Evolutionary conservation across 2,797 vertebrate species (phyloP), one percentile per base, ranked within the genome.

Genomic region (Echeneis naucrates): DNA sequence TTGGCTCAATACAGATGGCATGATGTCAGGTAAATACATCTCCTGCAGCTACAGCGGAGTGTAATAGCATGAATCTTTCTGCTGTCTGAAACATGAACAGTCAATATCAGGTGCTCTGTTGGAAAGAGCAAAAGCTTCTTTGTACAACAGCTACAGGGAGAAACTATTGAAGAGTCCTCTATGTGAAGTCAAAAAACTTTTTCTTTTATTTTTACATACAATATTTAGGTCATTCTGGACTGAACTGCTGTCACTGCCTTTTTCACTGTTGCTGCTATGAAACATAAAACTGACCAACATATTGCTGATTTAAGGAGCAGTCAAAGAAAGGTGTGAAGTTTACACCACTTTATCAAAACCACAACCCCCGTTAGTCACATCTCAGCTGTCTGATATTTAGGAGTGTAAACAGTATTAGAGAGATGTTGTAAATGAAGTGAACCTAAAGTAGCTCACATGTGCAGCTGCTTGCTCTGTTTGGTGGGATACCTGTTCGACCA

Each of bases 71-170:
- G 60, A 81, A 80, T 78, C 32, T 80, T 57, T 72, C 24, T 62
- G 68, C 80, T 81, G 87, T 86, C 84, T 63, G 9, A 64, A 35
- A 17, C 78, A 67, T 88, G 80, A 72, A 30, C 61, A 6, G 62
- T 79, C 74, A 88, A 76, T 73, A 71, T 72, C 50, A 55, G 62
- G 75, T 56, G 8, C 59, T 76, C 56, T 23, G 40, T 63, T 60
- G 37, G 75, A 81, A 72, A 68, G 76, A 77, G 74, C 66, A 35
- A 51, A 10, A 55, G 62, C 52, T 48, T 75, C 45, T 67, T 71
- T 62, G 40, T 23, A 23, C 44, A 58, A 26, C 54, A 52, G 6
- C 17, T 51, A 14, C 55, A 47, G 26, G 56, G 56, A 16, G 57
- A 58, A 35, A 17, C 10, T 27, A 16, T 19, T 27, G 44, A 23